Conservation (phyloP, 2,888 invertebrate species). For the Dryobota labecula region DNA sequence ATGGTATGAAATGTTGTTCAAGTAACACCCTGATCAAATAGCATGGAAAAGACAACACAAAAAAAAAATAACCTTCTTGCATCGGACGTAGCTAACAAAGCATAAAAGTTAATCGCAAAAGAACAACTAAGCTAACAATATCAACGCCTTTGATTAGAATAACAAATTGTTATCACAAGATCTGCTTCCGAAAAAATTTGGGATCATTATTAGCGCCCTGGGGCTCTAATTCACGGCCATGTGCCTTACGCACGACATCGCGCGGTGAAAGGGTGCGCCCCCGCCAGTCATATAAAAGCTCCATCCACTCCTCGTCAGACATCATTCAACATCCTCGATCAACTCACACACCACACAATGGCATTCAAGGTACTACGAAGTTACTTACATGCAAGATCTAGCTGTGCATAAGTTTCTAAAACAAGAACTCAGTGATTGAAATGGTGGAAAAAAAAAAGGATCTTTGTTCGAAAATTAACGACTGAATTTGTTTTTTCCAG, state of each 20-base stretch:
- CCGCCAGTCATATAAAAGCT: slow-evolving; percentile 84
- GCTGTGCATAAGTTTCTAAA: slow-evolving; percentile 7
- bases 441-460: slow-evolving; percentile 2
- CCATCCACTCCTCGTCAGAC: slow-evolving; percentile 76
- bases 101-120: neutral
- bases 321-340: slow-evolving; percentile 85
- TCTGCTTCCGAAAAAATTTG: slow-evolving; percentile 58
- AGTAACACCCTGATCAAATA: neutral
- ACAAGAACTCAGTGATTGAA: slow-evolving; percentile 9
- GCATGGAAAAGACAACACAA: neutral
- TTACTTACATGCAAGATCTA: slow-evolving; percentile 8
- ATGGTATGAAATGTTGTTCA: neutral
- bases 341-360: slow-evolving; percentile 82
- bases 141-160: slow-evolving; percentile 13
- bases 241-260: slow-evolving; percentile 72
- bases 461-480: slow-evolving; percentile 17
- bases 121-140: neutral
- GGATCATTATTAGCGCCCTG: slow-evolving; percentile 73
- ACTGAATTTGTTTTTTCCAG: slow-evolving; percentile 75
- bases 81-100: neutral
- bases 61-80: too few species aligned
- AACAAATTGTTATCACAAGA: slow-evolving; percentile 26
- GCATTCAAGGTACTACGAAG: slow-evolving; percentile 84
- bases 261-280: slow-evolving; percentile 88
- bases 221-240: slow-evolving; percentile 83